Base-by-base conservation (phyloP, 2,797 vertebrate species). In the Varecia variegata region DNA sequence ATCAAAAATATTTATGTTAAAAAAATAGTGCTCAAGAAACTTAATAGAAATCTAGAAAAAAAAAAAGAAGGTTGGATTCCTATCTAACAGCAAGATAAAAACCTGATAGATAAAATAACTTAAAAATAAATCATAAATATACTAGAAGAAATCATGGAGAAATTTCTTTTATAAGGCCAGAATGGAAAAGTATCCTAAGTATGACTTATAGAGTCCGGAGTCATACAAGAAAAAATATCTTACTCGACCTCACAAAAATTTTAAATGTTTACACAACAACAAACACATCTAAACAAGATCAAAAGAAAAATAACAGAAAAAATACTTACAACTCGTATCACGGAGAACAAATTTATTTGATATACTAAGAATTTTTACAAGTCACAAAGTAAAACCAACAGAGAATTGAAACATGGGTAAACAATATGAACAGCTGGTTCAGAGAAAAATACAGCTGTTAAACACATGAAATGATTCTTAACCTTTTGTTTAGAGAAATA, bases 361-460 rank as follows among this genome's bases (percentile, higher is more conserved):
- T 65, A 67, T 65, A 52, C 54, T 40, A 76, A 35, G 27, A 90
- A 70, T 56, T 67, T 47, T 47, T 88, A 74, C 21, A 88, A 88
- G 14, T 65, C 17, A 60, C 65, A 45, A 81, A 58, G 14, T 47
- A 92, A 95, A 88, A 90, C 30, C 38, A 86, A 76, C 13, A 87
- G 38, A 54, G 30, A 84, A 47, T 23, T 35, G 15, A 93, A 65
- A 93, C 47, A 68, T 25, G 30, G 8, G 5, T 47, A 65, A 82
- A 67, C 23, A 88, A 27, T 23, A 60, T 52, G 25, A 95, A 83
- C 70, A 93, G 50, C 80, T 87, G 50, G 20, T 40, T 92, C 56
- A 74, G 27, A 88, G 54, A 43, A 92, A 95, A 93, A 62, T 45
- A 74, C 60, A 95, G 62, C 80, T 68, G 54, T 67, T 71, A 77